These are phyloP conservation scores for Uropsilus gracilis DNA, from an alignment of 2,113 vertebrate species.

Conservation along the genomic window DNA sequence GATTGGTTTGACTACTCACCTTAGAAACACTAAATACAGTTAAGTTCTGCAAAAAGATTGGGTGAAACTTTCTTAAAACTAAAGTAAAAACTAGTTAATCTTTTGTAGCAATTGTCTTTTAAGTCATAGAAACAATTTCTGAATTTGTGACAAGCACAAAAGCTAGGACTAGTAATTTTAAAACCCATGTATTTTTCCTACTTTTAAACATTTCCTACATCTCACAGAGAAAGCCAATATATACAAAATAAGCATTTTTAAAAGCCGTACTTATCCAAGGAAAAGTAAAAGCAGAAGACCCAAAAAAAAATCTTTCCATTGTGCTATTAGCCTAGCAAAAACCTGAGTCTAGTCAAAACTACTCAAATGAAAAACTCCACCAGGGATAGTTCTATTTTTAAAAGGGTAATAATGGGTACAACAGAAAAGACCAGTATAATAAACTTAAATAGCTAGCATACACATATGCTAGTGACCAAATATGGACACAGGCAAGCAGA, in stretches of 20 bases:
- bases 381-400: not conserved
- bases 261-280: not conserved
- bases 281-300: not conserved
- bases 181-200: not conserved
- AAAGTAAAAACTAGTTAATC: not conserved
- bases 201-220: constrained; percentile 19
- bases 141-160: not conserved
- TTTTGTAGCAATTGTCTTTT: not conserved
- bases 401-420: not conserved
- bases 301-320: not conserved
- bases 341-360: not conserved
- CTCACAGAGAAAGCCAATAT: not conserved
- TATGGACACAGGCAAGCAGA: not conserved
- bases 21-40: not conserved
- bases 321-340: not conserved
- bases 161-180: not conserved
- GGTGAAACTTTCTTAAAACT: constrained; percentile 1
- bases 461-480: not conserved
- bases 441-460: not conserved
- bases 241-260: not conserved
- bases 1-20: not conserved
- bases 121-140: constrained; percentile 42
- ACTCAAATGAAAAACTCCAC: not conserved
- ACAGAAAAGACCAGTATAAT: not conserved
- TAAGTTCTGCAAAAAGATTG: not conserved